A percentile compares a stretch with the other conserved stretches of the same genome.
Evolutionary conservation across 2,113 vertebrate genomes (phyloP).

Genomic region (Lophotis ruficrista): DNA sequence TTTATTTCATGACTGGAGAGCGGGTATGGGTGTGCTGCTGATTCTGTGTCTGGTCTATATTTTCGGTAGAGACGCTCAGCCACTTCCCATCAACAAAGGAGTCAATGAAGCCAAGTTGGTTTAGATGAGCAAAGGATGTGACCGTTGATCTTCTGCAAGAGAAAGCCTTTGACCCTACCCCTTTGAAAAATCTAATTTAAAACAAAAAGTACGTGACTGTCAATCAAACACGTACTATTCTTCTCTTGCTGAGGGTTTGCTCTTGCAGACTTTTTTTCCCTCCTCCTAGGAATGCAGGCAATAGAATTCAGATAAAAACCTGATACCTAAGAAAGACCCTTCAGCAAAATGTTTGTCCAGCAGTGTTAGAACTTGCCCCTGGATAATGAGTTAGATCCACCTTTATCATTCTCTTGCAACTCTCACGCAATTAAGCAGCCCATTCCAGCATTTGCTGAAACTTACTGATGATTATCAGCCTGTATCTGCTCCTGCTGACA

Average conservation of each 20-base stretch:
- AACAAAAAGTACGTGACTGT: not conserved
- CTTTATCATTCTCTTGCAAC: not conserved
- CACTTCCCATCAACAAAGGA: constrained; percentile 19
- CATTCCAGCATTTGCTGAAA: not conserved
- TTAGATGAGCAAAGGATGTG: not conserved
- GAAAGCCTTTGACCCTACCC: constrained; percentile 23
- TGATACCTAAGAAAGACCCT: constrained; percentile 51
- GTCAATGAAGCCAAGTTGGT: not conserved
- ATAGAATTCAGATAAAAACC: constrained; percentile 40
- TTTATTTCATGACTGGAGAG: not conserved
- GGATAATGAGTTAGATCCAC: constrained; percentile 28
- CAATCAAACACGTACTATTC: not conserved
- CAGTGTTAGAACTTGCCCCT: constrained; percentile 56
- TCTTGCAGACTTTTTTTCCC: not conserved
- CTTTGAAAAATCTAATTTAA: constrained; percentile 24
- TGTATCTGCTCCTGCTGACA: not conserved
- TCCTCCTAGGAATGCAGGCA: constrained; percentile 17
- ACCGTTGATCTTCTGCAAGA: constrained; percentile 11
- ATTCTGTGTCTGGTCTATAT: not conserved
- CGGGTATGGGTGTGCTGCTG: constrained; percentile 32
- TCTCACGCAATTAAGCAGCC: not conserved
- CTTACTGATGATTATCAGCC: not conserved
- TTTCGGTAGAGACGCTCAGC: constrained; percentile 4
- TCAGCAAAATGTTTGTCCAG: constrained; percentile 60
- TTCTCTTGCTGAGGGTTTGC: not conserved